phyloP scores from a whole-genome alignment of 2,113 vertebrate genomes.

The Ia io region DNA sequence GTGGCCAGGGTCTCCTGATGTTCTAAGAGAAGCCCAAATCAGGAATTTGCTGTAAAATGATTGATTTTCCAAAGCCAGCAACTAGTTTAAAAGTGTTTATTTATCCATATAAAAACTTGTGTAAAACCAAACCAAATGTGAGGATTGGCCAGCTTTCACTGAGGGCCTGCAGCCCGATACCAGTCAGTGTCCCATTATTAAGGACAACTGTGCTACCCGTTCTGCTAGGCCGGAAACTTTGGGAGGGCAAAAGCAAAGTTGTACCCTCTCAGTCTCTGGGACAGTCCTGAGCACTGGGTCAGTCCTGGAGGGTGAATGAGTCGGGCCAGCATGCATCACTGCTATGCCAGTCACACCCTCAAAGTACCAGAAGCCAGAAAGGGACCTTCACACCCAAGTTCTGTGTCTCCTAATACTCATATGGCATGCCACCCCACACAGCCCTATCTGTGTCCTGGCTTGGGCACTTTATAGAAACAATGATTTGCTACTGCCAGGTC shows the following conservation, averaged over 20 bases:
- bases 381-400: neutral
- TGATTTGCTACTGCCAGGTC: neutral
- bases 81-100: neutral
- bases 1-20: neutral
- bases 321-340: too few species aligned
- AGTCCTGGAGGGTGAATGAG: neutral
- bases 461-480: neutral
- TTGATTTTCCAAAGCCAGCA: neutral
- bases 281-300: neutral
- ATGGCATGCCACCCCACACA: neutral
- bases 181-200: neutral
- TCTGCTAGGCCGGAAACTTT: neutral
- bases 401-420: fast-evolving
- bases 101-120: neutral
- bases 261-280: neutral
- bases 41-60: neutral
- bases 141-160: neutral
- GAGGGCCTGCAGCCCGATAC: neutral
- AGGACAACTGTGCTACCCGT: neutral
- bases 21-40: neutral
- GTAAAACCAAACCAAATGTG: neutral
- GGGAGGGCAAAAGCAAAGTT: neutral
- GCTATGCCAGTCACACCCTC: neutral
- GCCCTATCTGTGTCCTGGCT: neutral
- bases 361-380: neutral